Base-by-base conservation (phyloP, 2,113 vertebrate species). In the Hypomesus transpacificus region DNA sequence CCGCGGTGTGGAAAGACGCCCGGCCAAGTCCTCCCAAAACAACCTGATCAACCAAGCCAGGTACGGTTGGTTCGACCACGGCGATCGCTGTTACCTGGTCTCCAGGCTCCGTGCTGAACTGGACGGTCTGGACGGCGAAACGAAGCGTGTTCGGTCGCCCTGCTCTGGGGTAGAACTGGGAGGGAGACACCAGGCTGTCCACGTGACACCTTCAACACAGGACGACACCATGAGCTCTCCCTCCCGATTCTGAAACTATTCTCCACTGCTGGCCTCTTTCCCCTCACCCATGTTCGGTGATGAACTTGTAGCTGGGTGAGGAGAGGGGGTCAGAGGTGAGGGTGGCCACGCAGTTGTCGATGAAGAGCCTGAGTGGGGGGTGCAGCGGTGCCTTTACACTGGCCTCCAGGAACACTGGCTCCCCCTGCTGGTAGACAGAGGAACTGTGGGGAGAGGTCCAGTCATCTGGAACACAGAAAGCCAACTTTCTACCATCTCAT, bases 391-490 rank as follows among this genome's bases (percentile, higher is more conserved):
- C 74, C 8, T 77, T 61, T 1, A 85, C 66, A 4, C 73, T 72
- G 54, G 80, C 84, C 73, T 87, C 77, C 56, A 84, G 54, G 77
- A 84, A 71, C 75, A 87, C 77, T 18, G 80, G 77, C 77, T 79
- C 88, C 82, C 90, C 77, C 86, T 88, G 85, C 78, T 89, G 88
- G 72, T 71, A 82, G 2, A 78, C 67, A 16, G 66, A 79, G 66
- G 79, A 84, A 80, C 60, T 79, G 50, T 73, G 50, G 1, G 1
- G 1, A 46, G 71, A 61, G 34, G 1, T 13, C 16, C 39, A 46
- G 39, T 46, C 39, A 46, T 46, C 39, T 46, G 9, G 39, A 46
- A 46, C 11, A 46, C 39, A 46, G 39, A 46, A 46, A 46, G 9
- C 39, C 39, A 46, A 46, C 39, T 9, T 9, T 46, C 7, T 46